Conservation (phyloP, 2,113 vertebrate species). For the Myiozetetes cayanensis region DNA sequence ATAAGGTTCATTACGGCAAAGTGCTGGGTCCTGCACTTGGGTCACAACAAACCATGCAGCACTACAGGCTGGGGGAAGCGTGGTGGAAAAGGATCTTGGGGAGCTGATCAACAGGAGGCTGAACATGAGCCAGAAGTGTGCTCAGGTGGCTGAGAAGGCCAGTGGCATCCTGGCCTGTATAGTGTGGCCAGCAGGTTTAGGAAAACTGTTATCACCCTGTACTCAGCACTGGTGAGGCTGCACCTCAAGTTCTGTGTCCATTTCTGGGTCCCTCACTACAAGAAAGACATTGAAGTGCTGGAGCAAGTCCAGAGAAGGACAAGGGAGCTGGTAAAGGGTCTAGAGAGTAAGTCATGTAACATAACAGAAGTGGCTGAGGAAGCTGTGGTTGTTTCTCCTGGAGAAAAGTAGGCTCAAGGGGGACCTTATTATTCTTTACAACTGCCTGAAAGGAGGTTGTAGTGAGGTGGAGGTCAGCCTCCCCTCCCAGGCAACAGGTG, state of each 20-base stretch:
- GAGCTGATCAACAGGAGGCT: background rate
- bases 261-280: background rate
- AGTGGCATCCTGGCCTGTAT: background rate
- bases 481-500: background rate
- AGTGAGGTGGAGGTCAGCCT: background rate
- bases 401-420: background rate
- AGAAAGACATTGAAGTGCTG: background rate
- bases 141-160: background rate
- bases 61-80: background rate
- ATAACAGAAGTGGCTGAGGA: background rate
- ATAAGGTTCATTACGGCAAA: background rate
- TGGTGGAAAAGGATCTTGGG: background rate
- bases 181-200: background rate
- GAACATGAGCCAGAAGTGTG: background rate
- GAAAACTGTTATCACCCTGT: background rate
- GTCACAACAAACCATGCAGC: background rate
- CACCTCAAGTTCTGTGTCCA: background rate
- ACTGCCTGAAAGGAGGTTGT: background rate
- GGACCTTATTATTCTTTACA: background rate
- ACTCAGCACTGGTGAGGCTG: background rate
- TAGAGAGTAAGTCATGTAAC: background rate
- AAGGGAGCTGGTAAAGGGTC: background rate
- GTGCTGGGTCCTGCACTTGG: background rate
- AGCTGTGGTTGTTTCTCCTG: background rate
- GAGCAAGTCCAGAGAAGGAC: background rate